A percentile compares a stretch with the other conserved stretches of the same genome.
Conservation (phyloP, 1,140 invertebrate species). For the Drosophila fuyamai region DNA sequence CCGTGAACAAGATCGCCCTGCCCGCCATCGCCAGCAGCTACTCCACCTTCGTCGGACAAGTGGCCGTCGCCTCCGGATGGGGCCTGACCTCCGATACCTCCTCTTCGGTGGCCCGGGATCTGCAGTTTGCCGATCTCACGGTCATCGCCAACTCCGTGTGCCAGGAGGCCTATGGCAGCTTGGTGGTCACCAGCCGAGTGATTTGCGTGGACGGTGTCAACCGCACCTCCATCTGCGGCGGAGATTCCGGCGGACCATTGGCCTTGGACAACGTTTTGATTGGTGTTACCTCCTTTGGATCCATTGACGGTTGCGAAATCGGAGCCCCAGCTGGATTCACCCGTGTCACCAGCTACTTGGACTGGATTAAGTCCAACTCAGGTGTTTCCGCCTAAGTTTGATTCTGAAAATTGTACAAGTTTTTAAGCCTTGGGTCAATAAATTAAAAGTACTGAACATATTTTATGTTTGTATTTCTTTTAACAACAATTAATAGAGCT, state of each 20-base stretch:
- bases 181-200: conserved; percentile 8
- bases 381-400: conserved; percentile 17
- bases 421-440: too few relatives aligned
- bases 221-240: conserved; percentile 78
- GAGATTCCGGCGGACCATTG: conserved; percentile 87
- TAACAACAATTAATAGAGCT: too few relatives aligned
- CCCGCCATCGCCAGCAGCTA: conserved; percentile 31
- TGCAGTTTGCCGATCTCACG: conserved; percentile 33
- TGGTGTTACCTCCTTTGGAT: conserved; percentile 85
- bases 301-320: conserved; percentile 76
- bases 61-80: conserved; percentile 49
- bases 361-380: conserved; percentile 84
- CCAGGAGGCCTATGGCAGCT: conserved; percentile 20
- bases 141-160: conserved; percentile 30
- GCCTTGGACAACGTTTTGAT: conserved; percentile 80
- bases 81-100: conserved; percentile 32
- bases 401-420: too few relatives aligned
- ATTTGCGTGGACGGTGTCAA: conserved; percentile 52
- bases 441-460: too few relatives aligned
- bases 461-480: too few relatives aligned
- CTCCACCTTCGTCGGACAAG: conserved; percentile 30
- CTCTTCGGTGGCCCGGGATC: not conserved
- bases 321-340: conserved; percentile 85
- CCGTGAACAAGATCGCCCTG: conserved; percentile 32
- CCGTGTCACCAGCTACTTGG: conserved; percentile 85